Percentiles rank a stretch among this genome's conserved stretches.
phyloP scores from a whole-genome alignment of 2,797 vertebrate genomes.

The Poeciliopsis infans region DNA sequence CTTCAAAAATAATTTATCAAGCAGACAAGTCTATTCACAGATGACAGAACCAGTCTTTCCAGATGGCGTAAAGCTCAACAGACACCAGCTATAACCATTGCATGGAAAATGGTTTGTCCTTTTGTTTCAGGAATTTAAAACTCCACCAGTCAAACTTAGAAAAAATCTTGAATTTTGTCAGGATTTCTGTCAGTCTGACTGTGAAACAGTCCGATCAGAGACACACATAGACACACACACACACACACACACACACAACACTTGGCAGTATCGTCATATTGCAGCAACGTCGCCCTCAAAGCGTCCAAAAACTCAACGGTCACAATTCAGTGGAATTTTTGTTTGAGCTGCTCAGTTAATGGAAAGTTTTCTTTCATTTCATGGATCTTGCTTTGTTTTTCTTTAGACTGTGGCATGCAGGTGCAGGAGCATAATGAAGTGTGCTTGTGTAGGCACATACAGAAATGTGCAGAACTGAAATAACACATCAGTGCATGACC shows the following conservation, averaged over 20 bases:
- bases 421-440: slow-evolving; percentile 9
- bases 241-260: slow-evolving; percentile 42
- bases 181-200: slow-evolving; percentile 7
- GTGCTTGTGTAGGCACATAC: not conserved
- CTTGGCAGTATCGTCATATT: slow-evolving; percentile 34
- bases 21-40: slow-evolving; percentile 5
- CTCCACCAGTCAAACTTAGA: not conserved
- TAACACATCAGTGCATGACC: not conserved
- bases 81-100: slow-evolving; percentile 18
- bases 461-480: not conserved
- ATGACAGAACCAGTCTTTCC: slow-evolving; percentile 38
- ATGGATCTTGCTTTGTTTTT: not conserved
- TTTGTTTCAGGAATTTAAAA: not conserved
- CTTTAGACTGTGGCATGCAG: slow-evolving; percentile 6
- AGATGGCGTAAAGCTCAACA: slow-evolving; percentile 12
- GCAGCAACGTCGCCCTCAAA: slow-evolving; percentile 26
- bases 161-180: not conserved
- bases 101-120: not conserved
- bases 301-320: slow-evolving; percentile 21
- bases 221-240: slow-evolving; percentile 35
- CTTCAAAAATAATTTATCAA: slow-evolving; percentile 3
- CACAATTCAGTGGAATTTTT: slow-evolving; percentile 17
- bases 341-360: slow-evolving; percentile 1
- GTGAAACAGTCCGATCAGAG: slow-evolving; percentile 1
- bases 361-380: slow-evolving; percentile 9